phyloP scores from a whole-genome alignment of 2,113 vertebrate genomes.

The Oceanodroma tethys region DNA sequence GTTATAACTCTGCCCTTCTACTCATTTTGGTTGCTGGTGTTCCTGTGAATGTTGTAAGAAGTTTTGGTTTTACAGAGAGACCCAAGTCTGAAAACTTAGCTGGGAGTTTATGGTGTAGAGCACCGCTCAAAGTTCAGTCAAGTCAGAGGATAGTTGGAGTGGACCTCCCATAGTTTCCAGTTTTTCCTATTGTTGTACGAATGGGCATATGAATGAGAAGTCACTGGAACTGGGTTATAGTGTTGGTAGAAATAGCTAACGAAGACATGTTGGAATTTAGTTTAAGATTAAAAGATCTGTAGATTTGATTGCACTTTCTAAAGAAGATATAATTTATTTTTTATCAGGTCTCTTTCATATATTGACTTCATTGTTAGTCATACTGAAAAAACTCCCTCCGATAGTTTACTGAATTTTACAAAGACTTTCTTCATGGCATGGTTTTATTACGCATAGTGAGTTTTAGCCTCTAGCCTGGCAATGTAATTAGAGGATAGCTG shows the following conservation, averaged over 20 bases:
- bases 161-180: accelerated
- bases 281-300: neutral
- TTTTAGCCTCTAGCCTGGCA: conserved; percentile 51
- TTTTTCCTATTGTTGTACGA: neutral
- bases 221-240: neutral
- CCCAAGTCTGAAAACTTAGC: neutral
- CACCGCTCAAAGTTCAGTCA: neutral
- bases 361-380: neutral
- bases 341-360: neutral
- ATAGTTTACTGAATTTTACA: neutral
- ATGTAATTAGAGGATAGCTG: conserved; percentile 52
- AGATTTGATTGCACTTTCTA: neutral
- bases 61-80: neutral
- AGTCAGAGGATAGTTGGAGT: neutral
- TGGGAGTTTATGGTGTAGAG: neutral
- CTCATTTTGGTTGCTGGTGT: neutral
- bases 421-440: conserved; percentile 21
- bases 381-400: neutral
- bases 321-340: neutral
- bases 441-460: conserved; percentile 27
- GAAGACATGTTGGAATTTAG: neutral
- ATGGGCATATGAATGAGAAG: neutral
- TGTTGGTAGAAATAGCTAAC: neutral
- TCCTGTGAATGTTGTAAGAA: neutral
- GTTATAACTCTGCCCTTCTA: neutral